Evolutionary conservation across 2,888 invertebrate species (phyloP).

Genomic region (Leucophora obtusa): DNA sequence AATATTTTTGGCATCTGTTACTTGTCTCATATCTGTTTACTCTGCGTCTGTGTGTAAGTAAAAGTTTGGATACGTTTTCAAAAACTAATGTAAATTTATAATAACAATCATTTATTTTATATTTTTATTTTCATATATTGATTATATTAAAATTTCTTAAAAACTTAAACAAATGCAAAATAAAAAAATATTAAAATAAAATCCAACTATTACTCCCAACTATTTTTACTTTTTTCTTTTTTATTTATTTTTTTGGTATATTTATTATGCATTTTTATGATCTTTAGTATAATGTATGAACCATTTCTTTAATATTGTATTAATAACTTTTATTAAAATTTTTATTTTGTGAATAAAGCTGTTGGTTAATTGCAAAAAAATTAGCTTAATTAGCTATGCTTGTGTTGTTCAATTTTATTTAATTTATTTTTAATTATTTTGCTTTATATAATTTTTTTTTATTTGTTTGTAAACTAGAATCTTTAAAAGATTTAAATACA

Average conservation of each 20-base stretch:
- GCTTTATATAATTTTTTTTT: slow-evolving; percentile 39
- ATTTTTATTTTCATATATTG: not conserved
- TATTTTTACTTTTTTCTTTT: not conserved
- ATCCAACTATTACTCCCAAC: not conserved
- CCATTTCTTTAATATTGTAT: slow-evolving; percentile 1
- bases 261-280: not conserved
- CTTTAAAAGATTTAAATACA: slow-evolving; percentile 53
- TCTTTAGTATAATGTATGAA: not conserved
- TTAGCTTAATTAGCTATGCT: slow-evolving; percentile 53
- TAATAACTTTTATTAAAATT: slow-evolving; percentile 11
- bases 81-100: no score
- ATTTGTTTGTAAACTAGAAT: slow-evolving; percentile 60
- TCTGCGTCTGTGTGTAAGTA: no score
- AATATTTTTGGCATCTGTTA: no score
- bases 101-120: no score
- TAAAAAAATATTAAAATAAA: slow-evolving; percentile 1
- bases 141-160: not conserved
- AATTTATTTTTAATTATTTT: slow-evolving; percentile 24
- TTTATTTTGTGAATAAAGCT: slow-evolving; percentile 56
- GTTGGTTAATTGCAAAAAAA: slow-evolving; percentile 53
- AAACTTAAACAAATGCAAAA: not conserved
- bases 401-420: slow-evolving; percentile 24
- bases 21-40: no score
- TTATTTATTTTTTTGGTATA: not conserved
- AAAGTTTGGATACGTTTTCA: no score